Evolutionary conservation across 2,797 vertebrate species (phyloP), one percentile per base, ranked within the genome.

Genomic region (Kryptolebias ocellatus): DNA sequence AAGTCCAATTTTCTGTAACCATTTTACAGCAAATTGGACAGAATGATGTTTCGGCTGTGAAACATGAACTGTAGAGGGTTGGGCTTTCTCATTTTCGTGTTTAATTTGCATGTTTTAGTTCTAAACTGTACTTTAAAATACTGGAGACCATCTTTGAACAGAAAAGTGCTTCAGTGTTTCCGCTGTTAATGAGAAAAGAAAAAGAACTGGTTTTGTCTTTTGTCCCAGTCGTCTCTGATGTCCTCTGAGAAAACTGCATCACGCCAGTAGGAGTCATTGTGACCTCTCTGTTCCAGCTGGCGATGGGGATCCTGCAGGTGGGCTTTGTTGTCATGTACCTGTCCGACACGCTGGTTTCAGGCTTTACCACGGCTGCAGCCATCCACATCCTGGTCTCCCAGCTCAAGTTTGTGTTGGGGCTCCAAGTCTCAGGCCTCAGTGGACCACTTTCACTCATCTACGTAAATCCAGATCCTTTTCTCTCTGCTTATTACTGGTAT

Each of bases 301-400:
- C 83, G 1, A 88, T 99, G 92, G 98, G 97, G 1, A 0, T 94
- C 2, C 67, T 99, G 5, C 95, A 93, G 82, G 77, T 98, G 42
- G 98, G 97, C 58, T 99, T 99, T 24, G 93, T 99, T 0, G 96
- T 96, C 61, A 94, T 95, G 81, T 99, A 99, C 89, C 90, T 99
- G 34, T 99, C 97, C 0, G 96, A 98, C 65, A 95, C 96, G 0
- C 89, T 99, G 73, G 94, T 99, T 73, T 98, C 97, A 0, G 96
- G 95, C 70, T 99, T 98, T 87, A 98, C 97, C 6, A 98, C 96
- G 0, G 97, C 96, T 1, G 96, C 97, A 0, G 97, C 98, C 1
- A 4, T 99, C 72, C 96, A 98, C 11, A 97, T 99, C 83, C 61
- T 99, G 78, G 91, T 98, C 69, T 98, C 97, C 24, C 98, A 99